Conservation (phyloP, 1,140 invertebrate genomes). For the Bicyclus anynana region DNA sequence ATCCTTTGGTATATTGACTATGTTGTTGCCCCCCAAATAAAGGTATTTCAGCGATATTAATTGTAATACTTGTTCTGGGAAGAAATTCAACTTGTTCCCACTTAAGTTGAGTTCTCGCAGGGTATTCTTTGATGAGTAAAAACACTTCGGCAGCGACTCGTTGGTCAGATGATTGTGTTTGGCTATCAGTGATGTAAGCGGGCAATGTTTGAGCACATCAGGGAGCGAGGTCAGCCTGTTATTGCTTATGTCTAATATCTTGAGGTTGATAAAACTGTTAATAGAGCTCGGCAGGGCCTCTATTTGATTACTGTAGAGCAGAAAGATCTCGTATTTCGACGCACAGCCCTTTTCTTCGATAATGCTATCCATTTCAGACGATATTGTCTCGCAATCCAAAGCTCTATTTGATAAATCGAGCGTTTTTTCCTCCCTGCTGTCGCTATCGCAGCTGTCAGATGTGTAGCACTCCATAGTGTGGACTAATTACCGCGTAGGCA, state of each 20-base stretch:
- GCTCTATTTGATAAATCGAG: constrained; percentile 84
- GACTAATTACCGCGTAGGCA: constrained; percentile 7
- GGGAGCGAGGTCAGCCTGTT: constrained; percentile 88
- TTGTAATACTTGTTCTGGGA: constrained; percentile 93
- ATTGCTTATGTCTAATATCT: constrained; percentile 90
- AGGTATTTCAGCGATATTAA: constrained; percentile 87
- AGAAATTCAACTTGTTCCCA: constrained; percentile 90
- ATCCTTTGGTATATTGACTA: constrained; percentile 88
- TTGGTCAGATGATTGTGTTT: constrained; percentile 93
- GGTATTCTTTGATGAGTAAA: constrained; percentile 76
- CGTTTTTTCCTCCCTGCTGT: constrained; percentile 81
- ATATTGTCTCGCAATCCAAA: constrained; percentile 78
- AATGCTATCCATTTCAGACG: constrained; percentile 77
- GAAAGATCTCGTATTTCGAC: constrained; percentile 82
- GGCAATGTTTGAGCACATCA: constrained; percentile 84
- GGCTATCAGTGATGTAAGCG: constrained; percentile 85
- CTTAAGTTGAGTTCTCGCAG: constrained; percentile 94
- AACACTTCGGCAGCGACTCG: constrained; percentile 90
- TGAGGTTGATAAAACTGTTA: constrained; percentile 82
- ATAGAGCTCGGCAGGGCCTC: constrained; percentile 75
- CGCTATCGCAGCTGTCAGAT: constrained; percentile 88
- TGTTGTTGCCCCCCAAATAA: constrained; percentile 93
- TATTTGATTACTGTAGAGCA: constrained; percentile 85
- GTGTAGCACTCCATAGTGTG: constrained; percentile 85
- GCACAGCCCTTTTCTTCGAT: constrained; percentile 78